Evolutionary conservation across 2,888 invertebrate species (phyloP), one percentile per base, ranked within the genome.

Genomic region (Pristionchus fissidentatus): DNA sequence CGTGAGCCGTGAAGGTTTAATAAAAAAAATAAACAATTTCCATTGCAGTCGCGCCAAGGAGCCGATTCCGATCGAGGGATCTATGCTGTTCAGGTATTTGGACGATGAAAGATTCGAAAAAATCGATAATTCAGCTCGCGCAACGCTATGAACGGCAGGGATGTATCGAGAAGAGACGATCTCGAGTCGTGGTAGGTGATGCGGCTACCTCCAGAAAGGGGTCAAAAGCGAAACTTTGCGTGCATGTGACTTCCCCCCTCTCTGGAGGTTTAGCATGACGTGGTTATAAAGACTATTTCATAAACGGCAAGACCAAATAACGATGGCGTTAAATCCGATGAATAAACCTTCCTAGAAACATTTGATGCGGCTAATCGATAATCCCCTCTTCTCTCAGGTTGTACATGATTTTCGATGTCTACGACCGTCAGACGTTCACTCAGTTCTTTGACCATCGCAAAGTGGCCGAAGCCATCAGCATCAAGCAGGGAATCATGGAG

Each of bases 361-460:
- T n/a, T n/a, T n/a, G n/a, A n/a, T n/a, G n/a, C n/a, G n/a, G n/a
- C n/a, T n/a, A n/a, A n/a, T n/a, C n/a, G n/a, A n/a, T n/a, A n/a
- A n/a, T n/a, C n/a, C n/a, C n/a, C n/a, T n/a, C n/a, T n/a, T n/a
- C n/a, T n/a, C n/a, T n/a, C 41, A 66, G 66, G 66, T 22, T 66
- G 22, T 66, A 66, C 66, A 66, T 38, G 66, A 19, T 38, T 3
- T 66, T 66, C 66, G 66, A 66, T 22, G 66, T 66, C 38, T 66
- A 22, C 66, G 66, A 66, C n/a, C 66, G 66, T 8, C 66, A 66
- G 38, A 66, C 66, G 1, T 66, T 66, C 41, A 22, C 66, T 10
- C 22, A 35, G 19, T 35, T 66, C 66, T 66, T 66, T 41, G 22
- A 66, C 8, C 13, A 22, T 38, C 35, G 38, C 35, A 3, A 7